Base-by-base conservation (phyloP, 2,888 invertebrate genomes). In the Volucella inanis region DNA sequence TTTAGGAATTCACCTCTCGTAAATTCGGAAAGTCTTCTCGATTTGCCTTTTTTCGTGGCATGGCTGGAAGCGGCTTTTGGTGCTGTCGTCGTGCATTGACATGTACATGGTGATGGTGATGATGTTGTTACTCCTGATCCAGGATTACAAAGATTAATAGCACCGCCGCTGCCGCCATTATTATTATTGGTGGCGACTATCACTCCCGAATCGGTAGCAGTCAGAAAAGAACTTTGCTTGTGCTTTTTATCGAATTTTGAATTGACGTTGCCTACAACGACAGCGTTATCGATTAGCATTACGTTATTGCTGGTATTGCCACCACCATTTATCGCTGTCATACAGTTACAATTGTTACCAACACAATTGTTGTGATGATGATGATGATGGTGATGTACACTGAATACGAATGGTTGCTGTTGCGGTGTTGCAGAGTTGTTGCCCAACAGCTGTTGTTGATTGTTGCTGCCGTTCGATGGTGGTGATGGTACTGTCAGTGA, bases 1-100 rank as follows among this genome's bases (percentile, higher is more conserved):
- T 92, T 92, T 90, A 92, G 90, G 91, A 92, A 92, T 92, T 92
- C 92, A 89, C 92, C 92, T 87, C 92, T 90, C 89, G 92, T 92
- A 90, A 92, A 92, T 90, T 92, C 92, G 87, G 92, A 92, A 88
- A 92, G 90, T 88, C 92, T 91, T 77, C 92, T 90, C 88, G 92
- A 92, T 90, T 92, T 92, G 88, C 90, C 90, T 90, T 91, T 91
- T 88, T 90, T 91, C 88, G 88, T 87, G 71, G 78, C 6, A 62
- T 75, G 14, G 38, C 38, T 65, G 41, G 15, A 12, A 12, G 39
- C n/a, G 39, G 47, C 59, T 49, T 41, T 77, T 15, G 31, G 31
- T 31, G 62, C 47, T 8, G 10, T 49, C n/a, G 18, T 62, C 78
- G 84, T 75, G 45, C 84, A 80, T 80, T 84, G 84, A 80, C 82